Base-by-base conservation (phyloP, 2,888 invertebrate genomes). In the Andrena bicolor region DNA sequence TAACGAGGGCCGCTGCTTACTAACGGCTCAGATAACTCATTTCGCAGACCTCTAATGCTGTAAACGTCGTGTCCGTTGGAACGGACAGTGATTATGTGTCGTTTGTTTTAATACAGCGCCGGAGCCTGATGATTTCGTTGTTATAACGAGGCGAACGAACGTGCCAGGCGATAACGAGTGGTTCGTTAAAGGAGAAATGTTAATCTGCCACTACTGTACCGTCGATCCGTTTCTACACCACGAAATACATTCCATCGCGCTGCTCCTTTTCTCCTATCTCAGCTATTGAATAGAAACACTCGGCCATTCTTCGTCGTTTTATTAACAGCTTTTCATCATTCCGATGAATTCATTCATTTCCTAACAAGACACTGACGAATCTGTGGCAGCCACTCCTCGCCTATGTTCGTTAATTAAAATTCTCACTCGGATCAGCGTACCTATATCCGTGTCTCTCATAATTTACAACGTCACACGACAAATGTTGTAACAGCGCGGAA, bases 131-230 rank as follows among this genome's bases (percentile, higher is more conserved):
- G 56, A 61, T 72, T 56, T 28, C 35, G 49, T 32, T 58, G 71
- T 28, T 56, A 32, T 48, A 63, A 72, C 71, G 66, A 64, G 70
- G 28, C 48, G 30, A 65, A 63, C 60, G 41, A 53, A 73, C 82
- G 69, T 63, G 74, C 53, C 48, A 53, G 32, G 56, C 71, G 56
- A 69, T 72, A 81, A 84, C 71, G 76, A 81, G 76, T 78, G 61
- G 78, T 51, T 84, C 82, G 79, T 84, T 84, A 84, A 79, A 66
- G 65, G 73, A 51, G 66, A 80, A 80, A 83, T 74, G 81, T 73
- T 83, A 79, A 69, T 80, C 69, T 60, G 30, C 16, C 64, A 41
- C 70, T 70, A 60, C 28, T 5, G 20, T 32, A n/a, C 28, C 13
- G 70, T 8, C 58, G 30, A 10, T 28, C 30, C 16, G 7, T 68